Percentiles rank a stretch among this genome's conserved stretches.
These are phyloP conservation scores for Alexandromys oeconomus DNA, from an alignment of 2,797 vertebrate genomes.

Conservation along the genomic window DNA sequence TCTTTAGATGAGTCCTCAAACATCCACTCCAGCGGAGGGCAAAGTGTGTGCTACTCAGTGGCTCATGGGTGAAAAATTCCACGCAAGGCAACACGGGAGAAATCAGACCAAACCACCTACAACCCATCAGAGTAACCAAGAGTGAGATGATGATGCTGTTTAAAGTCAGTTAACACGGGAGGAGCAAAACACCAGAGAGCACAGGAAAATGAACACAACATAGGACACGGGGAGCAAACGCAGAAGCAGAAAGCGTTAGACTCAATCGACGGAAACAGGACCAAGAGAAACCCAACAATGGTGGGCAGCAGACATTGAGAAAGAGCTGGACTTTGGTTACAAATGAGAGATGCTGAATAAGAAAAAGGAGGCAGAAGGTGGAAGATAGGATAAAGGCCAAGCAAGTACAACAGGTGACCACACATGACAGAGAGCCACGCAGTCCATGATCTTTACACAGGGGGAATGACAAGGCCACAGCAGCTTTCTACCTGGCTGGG, in stretches of 20 bases:
- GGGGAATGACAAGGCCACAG: neutral
- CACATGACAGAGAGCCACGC: neutral
- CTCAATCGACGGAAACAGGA: neutral
- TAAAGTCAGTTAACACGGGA: neutral
- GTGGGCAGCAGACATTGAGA: neutral
- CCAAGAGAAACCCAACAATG: neutral
- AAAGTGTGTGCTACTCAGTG: neutral
- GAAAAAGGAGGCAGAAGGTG: conserved; percentile 3
- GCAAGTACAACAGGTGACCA: neutral
- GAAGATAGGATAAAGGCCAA: neutral
- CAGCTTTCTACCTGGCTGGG: neutral
- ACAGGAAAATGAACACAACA: conserved; percentile 3
- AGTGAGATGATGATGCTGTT: neutral
- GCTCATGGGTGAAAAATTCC: neutral
- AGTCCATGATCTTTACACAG: neutral
- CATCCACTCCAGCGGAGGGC: neutral
- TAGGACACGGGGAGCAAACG: neutral
- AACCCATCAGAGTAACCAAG: neutral
- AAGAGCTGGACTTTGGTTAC: neutral
- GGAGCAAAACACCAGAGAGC: neutral
- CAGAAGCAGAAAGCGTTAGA: neutral
- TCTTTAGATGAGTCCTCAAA: conserved; percentile 4
- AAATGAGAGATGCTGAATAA: neutral
- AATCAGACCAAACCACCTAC: neutral
- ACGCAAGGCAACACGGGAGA: neutral